A percentile compares a stretch with the other conserved stretches of the same genome.
Evolutionary conservation across 2,797 vertebrate genomes (phyloP).

Genomic region (Australoheros facetus): DNA sequence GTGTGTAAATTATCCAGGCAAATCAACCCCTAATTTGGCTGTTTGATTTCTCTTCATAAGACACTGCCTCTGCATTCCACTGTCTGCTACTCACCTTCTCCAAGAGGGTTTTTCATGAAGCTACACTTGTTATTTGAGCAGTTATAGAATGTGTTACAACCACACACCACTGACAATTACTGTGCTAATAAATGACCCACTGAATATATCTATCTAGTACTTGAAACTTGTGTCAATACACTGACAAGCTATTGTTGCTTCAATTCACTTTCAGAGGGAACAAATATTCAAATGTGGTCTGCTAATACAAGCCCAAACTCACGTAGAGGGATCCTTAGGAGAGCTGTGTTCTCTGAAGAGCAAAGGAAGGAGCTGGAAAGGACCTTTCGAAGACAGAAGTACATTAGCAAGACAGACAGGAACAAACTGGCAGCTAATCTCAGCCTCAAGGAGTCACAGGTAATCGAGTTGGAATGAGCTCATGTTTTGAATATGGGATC

Average conservation of each 20-base stretch:
- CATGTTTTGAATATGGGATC: not conserved
- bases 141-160: not conserved
- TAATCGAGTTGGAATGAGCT: slow-evolving; percentile 54
- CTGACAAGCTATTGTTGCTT: not conserved
- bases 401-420: slow-evolving; percentile 96
- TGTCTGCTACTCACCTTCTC: not conserved
- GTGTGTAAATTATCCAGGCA: not conserved
- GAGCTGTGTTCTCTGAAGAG: slow-evolving; percentile 96
- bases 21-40: not conserved
- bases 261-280: slow-evolving; percentile 61
- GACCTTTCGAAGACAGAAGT: slow-evolving; percentile 96
- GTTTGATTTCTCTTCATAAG: not conserved
- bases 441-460: slow-evolving; percentile 96
- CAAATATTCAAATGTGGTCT: slow-evolving; percentile 83
- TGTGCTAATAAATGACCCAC: not conserved
- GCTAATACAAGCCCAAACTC: slow-evolving; percentile 86
- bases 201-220: not conserved
- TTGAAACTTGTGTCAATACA: not conserved
- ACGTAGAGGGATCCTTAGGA: slow-evolving; percentile 91
- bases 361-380: slow-evolving; percentile 95
- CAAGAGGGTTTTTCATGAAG: not conserved
- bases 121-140: not conserved
- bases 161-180: not conserved
- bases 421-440: slow-evolving; percentile 92
- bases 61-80: not conserved